phyloP scores from a whole-genome alignment of 1,140 invertebrate genomes.

The Yoshiicerus persimilis region DNA sequence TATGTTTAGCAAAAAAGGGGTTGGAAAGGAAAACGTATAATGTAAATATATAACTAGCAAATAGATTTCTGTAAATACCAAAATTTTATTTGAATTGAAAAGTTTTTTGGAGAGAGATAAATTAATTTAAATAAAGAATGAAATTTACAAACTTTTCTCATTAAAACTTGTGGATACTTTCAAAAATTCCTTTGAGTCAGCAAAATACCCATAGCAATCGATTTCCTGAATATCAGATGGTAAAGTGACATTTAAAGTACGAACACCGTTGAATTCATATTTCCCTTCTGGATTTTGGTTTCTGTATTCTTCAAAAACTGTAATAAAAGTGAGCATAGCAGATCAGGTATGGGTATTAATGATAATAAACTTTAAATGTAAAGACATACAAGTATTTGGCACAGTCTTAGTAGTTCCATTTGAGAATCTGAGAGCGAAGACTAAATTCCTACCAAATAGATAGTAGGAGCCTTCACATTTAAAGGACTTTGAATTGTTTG shows the following conservation, averaged over 20 bases:
- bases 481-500: background rate
- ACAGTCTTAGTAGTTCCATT: background rate
- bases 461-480: background rate
- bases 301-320: background rate
- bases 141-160: too few species aligned
- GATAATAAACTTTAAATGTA: background rate
- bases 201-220: background rate
- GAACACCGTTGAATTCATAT: background rate
- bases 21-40: too few species aligned
- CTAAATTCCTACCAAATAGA: background rate
- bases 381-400: background rate
- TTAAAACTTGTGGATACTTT: background rate
- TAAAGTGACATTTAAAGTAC: background rate
- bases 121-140: too few species aligned
- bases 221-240: background rate
- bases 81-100: too few species aligned
- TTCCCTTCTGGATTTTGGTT: background rate
- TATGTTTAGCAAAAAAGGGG: too few species aligned
- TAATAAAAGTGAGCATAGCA: too few species aligned
- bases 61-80: too few species aligned
- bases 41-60: too few species aligned
- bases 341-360: too few species aligned
- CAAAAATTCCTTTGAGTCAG: background rate
- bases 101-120: too few species aligned
- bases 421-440: background rate